phyloP scores from a whole-genome alignment of 2,113 vertebrate genomes.

The Heliornis fulica region DNA sequence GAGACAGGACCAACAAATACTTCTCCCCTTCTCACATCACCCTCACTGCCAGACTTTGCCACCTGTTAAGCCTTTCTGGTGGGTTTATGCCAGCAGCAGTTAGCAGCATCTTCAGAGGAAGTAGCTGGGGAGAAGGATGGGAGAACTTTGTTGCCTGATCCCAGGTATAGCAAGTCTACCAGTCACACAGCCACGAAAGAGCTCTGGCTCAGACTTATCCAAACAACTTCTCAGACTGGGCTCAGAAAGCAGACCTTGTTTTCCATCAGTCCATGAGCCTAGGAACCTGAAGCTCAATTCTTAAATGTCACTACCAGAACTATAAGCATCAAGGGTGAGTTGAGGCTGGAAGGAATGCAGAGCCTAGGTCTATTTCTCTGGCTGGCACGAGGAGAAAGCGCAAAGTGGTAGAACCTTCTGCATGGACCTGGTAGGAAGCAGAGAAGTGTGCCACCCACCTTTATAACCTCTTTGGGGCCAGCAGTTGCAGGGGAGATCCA shows the following conservation, averaged over 20 bases:
- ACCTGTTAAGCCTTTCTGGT: background rate
- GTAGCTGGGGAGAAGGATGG: background rate
- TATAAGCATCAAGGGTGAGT: background rate
- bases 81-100: background rate
- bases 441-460: rapidly evolving
- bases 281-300: background rate
- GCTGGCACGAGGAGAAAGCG: background rate
- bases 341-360: background rate
- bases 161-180: background rate
- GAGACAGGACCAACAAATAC: background rate
- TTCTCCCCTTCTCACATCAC: background rate
- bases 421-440: background rate
- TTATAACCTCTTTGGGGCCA: background rate
- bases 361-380: background rate
- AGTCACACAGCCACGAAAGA: background rate
- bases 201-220: background rate
- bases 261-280: background rate
- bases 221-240: background rate
- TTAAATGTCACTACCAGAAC: background rate
- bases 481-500: background rate
- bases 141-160: background rate
- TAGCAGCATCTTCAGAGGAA: background rate
- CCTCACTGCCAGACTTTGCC: background rate
- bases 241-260: background rate
- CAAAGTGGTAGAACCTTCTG: background rate